Base-by-base conservation (phyloP, 2,113 vertebrate species). In the Tautogolabrus adspersus region DNA sequence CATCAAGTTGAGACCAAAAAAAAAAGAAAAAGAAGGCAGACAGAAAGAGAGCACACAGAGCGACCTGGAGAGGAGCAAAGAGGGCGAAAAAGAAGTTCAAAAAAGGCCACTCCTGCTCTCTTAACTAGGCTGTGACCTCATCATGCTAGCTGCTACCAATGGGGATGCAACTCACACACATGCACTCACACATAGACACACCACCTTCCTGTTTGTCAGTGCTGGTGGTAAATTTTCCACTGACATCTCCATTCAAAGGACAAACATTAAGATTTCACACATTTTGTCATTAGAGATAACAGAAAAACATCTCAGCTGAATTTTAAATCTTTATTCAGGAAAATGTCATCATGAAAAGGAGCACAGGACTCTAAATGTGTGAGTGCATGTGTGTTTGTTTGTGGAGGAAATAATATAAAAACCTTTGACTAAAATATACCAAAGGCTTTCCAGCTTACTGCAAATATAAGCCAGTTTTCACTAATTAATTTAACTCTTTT, bases 181-280 rank as follows among this genome's bases (percentile, higher is more conserved):
- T 60, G 79, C 55, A 70, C 54, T 67, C 38, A 64, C 46, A 74
- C 40, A 73, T 47, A 76, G 58, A 65, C 74, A 88, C 88, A 75
- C 83, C 77, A 93, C 89, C 94, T 97, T 97, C 96, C 96, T 97
- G 96, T 97, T 97, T 96, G 94, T 92, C 91, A 93, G 88, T 69
- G 81, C 52, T 90, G 88, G 90, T 77, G 93, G 92, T 95, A 90
- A 94, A 96, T 88, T 96, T 97, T 97, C 96, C 96, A 96, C 85
- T 96, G 93, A 95, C 95, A 95, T 84, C 84, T 46, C 83, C 83
- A 88, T 81, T 90, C 72, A 94, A 77, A 63, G 65, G 92, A 93
- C 92, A 38, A 63, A 58, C 65, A 15, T 72, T 42, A 72, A 1
- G 8, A 57, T 82, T 75, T 67, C 6, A 60, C 64, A 13, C 46